These are phyloP conservation scores for Colossoma macropomum DNA, from an alignment of 2,113 vertebrate species.

Conservation along the genomic window DNA sequence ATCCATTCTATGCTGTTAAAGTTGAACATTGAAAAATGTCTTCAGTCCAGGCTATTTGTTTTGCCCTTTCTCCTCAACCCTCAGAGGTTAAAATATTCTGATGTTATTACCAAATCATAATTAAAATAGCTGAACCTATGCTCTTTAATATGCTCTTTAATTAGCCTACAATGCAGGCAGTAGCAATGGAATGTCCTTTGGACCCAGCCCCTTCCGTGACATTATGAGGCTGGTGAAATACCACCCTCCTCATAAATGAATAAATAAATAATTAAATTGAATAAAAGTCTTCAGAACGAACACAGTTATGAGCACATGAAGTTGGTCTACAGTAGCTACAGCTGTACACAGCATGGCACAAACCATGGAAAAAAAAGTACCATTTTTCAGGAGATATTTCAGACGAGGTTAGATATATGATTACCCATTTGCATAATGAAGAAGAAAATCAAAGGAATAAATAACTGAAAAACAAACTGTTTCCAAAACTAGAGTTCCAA, in stretches of 20 bases:
- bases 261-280: neutral
- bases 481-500: too few relatives aligned
- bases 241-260: neutral
- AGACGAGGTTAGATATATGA: too few relatives aligned
- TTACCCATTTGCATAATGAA: too few relatives aligned
- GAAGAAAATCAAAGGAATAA: too few relatives aligned
- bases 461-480: too few relatives aligned
- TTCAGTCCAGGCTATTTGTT: neutral
- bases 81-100: neutral
- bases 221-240: neutral
- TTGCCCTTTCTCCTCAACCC: neutral
- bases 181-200: slow-evolving; percentile 21
- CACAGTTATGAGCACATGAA: neutral
- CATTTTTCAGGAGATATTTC: too few relatives aligned
- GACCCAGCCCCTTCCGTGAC: neutral
- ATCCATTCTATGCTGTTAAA: neutral
- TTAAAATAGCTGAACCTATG: slow-evolving; percentile 29
- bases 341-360: neutral
- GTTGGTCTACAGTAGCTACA: neutral
- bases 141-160: slow-evolving; percentile 30
- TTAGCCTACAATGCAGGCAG: slow-evolving; percentile 17
- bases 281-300: neutral
- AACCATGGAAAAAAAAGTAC: too few relatives aligned
- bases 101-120: slow-evolving; percentile 22
- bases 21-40: neutral